These are phyloP conservation scores for Lithophane semibrunnea DNA, from an alignment of 2,888 invertebrate species.

Conservation along the genomic window DNA sequence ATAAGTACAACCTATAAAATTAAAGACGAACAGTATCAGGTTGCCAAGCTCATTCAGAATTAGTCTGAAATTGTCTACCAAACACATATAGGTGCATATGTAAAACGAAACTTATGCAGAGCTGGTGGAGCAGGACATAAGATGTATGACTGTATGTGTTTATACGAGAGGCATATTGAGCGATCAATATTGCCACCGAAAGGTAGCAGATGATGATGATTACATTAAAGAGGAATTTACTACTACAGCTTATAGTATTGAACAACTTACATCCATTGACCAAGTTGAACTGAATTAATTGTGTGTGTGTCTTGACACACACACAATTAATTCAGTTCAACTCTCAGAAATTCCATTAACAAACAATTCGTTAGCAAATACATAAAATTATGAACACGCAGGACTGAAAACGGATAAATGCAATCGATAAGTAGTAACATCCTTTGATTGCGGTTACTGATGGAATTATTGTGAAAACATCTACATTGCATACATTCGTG, in stretches of 20 bases:
- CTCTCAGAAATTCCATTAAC: slow-evolving; percentile 30
- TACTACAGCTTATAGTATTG: background rate
- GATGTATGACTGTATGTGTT: background rate
- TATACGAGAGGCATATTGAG: background rate
- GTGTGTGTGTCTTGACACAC: no score
- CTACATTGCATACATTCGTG: slow-evolving; percentile 30
- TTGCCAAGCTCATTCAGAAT: background rate
- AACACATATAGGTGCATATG: background rate
- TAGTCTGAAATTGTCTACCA: background rate
- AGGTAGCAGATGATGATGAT: no score
- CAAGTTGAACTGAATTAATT: no score
- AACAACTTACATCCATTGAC: slow-evolving; percentile 4
- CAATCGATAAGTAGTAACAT: slow-evolving; percentile 58
- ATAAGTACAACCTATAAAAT: background rate
- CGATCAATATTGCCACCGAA: background rate
- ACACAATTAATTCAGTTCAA: background rate
- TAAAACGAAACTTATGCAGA: background rate
- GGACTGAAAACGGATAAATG: slow-evolving; percentile 49
- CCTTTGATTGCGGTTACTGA: slow-evolving; percentile 46
- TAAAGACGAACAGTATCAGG: no score
- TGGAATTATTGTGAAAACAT: slow-evolving; percentile 51
- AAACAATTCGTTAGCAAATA: slow-evolving; percentile 33
- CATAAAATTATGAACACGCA: slow-evolving; percentile 48
- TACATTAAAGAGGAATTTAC: background rate
- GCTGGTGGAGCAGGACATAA: background rate